A percentile compares a stretch with the other conserved stretches of the same genome.
Conservation (phyloP, 92 coral and sea anemone species). For the Zoanthus sociatus region DNA sequence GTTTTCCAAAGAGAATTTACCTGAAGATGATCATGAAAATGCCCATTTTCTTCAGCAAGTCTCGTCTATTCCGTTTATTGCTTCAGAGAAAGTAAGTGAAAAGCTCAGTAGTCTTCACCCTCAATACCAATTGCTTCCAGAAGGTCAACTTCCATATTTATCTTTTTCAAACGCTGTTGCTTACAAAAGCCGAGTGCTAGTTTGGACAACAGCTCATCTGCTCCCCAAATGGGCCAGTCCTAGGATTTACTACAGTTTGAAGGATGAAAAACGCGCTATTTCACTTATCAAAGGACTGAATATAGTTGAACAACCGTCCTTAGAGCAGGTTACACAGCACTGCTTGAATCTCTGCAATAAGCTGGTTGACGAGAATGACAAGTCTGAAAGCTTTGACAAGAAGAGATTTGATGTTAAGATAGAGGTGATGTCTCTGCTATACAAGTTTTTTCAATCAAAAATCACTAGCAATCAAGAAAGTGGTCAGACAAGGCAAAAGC, state of each 20-base stretch:
- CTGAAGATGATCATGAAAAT: not conserved
- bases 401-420: not conserved
- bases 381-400: not conserved
- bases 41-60: slow-evolving; percentile 35
- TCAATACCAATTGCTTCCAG: slow-evolving; percentile 42
- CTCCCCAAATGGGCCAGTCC: slow-evolving; percentile 71
- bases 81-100: slow-evolving; percentile 29
- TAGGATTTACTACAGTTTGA: not conserved
- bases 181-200: slow-evolving; percentile 2
- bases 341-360: slow-evolving; percentile 61
- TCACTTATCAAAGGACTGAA: slow-evolving; percentile 30
- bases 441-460: slow-evolving; percentile 59
- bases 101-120: slow-evolving; percentile 44
- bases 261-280: not conserved
- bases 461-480: not conserved
- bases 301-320: slow-evolving; percentile 54
- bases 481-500: not conserved
- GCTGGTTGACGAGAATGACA: slow-evolving; percentile 38
- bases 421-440: slow-evolving; percentile 70
- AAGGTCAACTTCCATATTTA: slow-evolving; percentile 47
- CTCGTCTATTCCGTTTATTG: slow-evolving; percentile 59
- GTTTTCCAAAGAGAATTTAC: slow-evolving; percentile 17
- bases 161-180: slow-evolving; percentile 63
- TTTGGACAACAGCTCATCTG: slow-evolving; percentile 76
- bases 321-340: slow-evolving; percentile 70